phyloP scores from a whole-genome alignment of 2,113 vertebrate species.

The Tyto alba region DNA sequence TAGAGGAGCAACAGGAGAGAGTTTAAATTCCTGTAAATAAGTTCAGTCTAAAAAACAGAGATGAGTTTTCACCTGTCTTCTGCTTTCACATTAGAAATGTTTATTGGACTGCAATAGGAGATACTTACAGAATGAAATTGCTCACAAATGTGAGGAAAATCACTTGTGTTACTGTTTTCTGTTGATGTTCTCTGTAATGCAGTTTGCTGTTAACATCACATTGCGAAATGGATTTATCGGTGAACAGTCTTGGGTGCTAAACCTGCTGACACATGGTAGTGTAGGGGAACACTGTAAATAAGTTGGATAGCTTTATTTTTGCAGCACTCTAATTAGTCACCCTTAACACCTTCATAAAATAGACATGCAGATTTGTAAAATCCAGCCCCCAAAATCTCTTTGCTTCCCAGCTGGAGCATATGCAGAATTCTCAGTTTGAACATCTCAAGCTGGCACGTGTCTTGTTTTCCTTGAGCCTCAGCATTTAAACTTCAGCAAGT shows the following conservation, averaged over 20 bases:
- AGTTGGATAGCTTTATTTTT: not conserved
- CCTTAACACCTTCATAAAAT: not conserved
- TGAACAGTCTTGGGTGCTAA: not conserved
- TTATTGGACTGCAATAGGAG: not conserved
- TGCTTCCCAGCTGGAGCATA: not conserved
- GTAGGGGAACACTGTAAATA: not conserved
- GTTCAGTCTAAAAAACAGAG: not conserved
- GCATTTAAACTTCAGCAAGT: not conserved
- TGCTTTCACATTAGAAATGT: not conserved
- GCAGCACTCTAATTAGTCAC: not conserved
- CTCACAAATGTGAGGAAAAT: not conserved
- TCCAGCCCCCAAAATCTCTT: not conserved
- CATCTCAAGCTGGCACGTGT: not conserved
- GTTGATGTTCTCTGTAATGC: not conserved
- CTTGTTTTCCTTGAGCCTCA: not conserved
- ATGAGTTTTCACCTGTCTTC: not conserved
- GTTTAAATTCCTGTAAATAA: not conserved
- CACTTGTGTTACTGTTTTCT: not conserved
- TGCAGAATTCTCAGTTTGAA: not conserved
- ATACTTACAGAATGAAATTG: not conserved
- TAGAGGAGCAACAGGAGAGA: not conserved
- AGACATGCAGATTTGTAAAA: not conserved
- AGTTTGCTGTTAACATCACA: not conserved
- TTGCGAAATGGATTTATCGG: not conserved
- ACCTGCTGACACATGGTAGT: not conserved